Conservation (phyloP, 1,140 invertebrate species). For the Dysdera silvatica region DNA sequence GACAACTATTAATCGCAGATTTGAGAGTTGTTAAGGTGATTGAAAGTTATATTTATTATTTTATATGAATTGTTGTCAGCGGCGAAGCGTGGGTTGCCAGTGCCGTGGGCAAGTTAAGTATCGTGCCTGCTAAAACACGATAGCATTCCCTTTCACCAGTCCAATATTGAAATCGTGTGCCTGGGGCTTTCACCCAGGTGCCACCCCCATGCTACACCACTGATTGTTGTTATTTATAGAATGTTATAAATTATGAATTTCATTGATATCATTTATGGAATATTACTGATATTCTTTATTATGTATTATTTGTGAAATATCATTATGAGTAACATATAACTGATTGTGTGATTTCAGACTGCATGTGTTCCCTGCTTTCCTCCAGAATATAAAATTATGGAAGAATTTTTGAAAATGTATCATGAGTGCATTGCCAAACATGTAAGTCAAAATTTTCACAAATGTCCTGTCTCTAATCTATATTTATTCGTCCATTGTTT, state of each 20-base stretch:
- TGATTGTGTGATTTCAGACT: slow-evolving; percentile 50
- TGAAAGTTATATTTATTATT: background rate
- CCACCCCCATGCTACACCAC: too few relatives aligned
- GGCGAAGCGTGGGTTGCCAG: too few relatives aligned
- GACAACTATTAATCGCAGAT: slow-evolving; percentile 83
- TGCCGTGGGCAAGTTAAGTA: too few relatives aligned
- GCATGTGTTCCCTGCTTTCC: slow-evolving; percentile 91
- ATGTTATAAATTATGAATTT: background rate
- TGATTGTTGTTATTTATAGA: too few relatives aligned
- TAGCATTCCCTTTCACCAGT: too few relatives aligned
- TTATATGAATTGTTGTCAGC: background rate
- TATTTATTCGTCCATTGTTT: too few relatives aligned
- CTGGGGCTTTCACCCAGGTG: too few relatives aligned
- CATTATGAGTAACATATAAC: too few relatives aligned
- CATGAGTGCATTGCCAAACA: slow-evolving; percentile 77
- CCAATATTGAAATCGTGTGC: too few relatives aligned
- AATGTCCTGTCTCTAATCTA: too few relatives aligned
- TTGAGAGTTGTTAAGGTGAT: slow-evolving; percentile 75
- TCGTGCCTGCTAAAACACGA: too few relatives aligned
- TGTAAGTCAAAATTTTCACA: slow-evolving; percentile 47
- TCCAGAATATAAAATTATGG: slow-evolving; percentile 86
- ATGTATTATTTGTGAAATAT: background rate
- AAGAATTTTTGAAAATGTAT: slow-evolving; percentile 87
- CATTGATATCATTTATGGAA: background rate
- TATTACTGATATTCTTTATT: background rate